These are phyloP conservation scores for Spermophilus dauricus DNA, from an alignment of 2,113 vertebrate species.

Conservation along the genomic window DNA sequence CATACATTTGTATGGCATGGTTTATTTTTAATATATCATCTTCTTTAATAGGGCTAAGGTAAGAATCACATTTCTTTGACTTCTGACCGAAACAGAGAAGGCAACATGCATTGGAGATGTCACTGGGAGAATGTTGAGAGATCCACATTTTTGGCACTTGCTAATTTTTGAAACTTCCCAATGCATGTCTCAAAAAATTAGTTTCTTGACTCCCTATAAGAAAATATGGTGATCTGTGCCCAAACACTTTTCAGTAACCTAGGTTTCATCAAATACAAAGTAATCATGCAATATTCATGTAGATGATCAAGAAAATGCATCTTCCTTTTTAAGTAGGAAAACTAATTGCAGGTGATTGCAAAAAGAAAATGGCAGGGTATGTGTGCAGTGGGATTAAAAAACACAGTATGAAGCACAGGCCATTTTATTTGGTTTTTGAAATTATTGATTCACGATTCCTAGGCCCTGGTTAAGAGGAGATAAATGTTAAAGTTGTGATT, in stretches of 20 bases:
- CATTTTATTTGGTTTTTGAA: conserved; percentile 63
- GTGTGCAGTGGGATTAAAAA: conserved; percentile 27
- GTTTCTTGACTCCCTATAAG: neutral
- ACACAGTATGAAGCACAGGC: conserved; percentile 32
- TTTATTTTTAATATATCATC: neutral
- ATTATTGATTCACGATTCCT: conserved; percentile 55
- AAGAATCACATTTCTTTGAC: neutral
- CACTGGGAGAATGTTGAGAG: conserved; percentile 3
- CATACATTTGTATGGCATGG: neutral
- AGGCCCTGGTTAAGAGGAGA: conserved; percentile 28
- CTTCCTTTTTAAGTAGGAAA: conserved; percentile 57
- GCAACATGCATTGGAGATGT: neutral
- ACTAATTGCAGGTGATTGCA: conserved; percentile 42
- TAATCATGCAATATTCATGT: conserved; percentile 52
- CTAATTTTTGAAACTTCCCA: neutral
- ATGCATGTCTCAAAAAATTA: conserved; percentile 51
- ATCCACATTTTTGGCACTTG: neutral
- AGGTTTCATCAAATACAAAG: neutral
- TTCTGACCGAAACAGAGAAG: neutral
- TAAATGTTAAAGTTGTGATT: conserved; percentile 9
- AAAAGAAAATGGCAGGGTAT: conserved; percentile 6
- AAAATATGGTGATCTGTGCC: neutral
- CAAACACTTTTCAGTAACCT: conserved; percentile 25
- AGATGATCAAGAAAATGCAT: conserved; percentile 42
- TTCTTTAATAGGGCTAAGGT: conserved; percentile 31